A percentile compares a stretch with the other conserved stretches of the same genome.
Conservation (phyloP, 2,888 invertebrate genomes). For the Pycnomerus fuliginosus region DNA sequence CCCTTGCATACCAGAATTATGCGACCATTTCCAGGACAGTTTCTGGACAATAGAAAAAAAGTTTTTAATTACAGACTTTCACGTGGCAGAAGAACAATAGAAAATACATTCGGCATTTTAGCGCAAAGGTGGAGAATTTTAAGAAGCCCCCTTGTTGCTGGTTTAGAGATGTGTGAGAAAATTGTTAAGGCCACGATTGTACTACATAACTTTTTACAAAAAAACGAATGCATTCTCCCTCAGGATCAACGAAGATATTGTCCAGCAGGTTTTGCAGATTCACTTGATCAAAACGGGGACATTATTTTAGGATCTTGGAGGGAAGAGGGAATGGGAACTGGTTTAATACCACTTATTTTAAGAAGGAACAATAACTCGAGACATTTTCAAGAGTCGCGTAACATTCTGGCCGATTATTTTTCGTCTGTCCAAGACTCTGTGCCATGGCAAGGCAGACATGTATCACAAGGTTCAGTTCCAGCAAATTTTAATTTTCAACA, state of each 20-base stretch:
- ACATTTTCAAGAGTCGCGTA: not conserved
- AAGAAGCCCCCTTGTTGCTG: conserved; percentile 5
- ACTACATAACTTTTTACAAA: conserved; percentile 26
- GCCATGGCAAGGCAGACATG: not conserved
- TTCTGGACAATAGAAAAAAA: conserved; percentile 6
- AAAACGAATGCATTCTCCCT: conserved; percentile 16
- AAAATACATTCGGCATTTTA: conserved; percentile 20
- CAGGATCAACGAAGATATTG: not conserved
- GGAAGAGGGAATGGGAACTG: not conserved
- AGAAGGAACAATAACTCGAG: not conserved
- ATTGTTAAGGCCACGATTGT: conserved; percentile 23
- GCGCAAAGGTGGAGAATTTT: conserved; percentile 23
- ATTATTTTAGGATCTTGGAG: not conserved
- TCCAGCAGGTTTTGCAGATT: not conserved
- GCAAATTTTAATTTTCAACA: not conserved
- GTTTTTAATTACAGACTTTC: conserved; percentile 19
- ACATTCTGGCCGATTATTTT: not conserved
- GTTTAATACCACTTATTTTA: not conserved
- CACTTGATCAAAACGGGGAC: not conserved
- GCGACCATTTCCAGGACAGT: conserved; percentile 13
- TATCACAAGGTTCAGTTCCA: not conserved
- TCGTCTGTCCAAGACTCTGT: not conserved
- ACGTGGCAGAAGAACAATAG: conserved; percentile 14
- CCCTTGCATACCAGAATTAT: conserved; percentile 21
- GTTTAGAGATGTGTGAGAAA: conserved; percentile 17